Conservation (phyloP, 2,113 vertebrate species). For the Myotis brandtii region DNA sequence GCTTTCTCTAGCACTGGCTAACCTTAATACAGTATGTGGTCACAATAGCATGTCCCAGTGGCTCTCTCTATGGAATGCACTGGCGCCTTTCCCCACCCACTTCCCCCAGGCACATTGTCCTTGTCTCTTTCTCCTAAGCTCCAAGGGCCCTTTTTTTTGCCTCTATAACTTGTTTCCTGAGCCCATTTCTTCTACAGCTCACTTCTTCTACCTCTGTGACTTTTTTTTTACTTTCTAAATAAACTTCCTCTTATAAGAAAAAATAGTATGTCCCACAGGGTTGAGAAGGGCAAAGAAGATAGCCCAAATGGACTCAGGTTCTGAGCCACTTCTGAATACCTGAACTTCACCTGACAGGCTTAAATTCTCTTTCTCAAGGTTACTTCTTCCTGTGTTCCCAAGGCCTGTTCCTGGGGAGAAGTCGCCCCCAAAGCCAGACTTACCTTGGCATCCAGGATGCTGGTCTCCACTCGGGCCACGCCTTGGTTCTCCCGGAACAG, state of each 20-base stretch:
- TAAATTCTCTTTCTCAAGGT: neutral
- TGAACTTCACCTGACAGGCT: neutral
- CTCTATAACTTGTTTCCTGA: too few relatives aligned
- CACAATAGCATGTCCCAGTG: neutral
- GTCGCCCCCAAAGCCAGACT: neutral
- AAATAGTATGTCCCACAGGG: neutral
- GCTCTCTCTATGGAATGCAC: too few relatives aligned
- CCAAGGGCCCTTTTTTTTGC: too few relatives aligned
- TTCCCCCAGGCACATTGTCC: too few relatives aligned
- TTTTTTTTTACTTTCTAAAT: neutral
- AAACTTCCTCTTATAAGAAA: neutral
- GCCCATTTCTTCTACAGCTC: neutral
- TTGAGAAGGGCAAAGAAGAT: constrained; percentile 42
- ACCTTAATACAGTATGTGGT: neutral
- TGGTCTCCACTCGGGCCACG: constrained; percentile 96
- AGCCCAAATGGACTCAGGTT: neutral
- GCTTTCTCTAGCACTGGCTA: neutral
- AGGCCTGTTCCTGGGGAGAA: neutral
- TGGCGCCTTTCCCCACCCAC: too few relatives aligned
- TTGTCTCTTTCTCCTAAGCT: too few relatives aligned
- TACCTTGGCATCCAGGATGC: constrained; percentile 98
- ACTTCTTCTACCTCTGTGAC: neutral
- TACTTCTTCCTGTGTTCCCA: neutral
- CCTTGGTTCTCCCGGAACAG: constrained; percentile 97
- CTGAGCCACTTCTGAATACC: neutral